Conservation (phyloP, 23 tunicate genomes). For the Trididemnum clinides region DNA sequence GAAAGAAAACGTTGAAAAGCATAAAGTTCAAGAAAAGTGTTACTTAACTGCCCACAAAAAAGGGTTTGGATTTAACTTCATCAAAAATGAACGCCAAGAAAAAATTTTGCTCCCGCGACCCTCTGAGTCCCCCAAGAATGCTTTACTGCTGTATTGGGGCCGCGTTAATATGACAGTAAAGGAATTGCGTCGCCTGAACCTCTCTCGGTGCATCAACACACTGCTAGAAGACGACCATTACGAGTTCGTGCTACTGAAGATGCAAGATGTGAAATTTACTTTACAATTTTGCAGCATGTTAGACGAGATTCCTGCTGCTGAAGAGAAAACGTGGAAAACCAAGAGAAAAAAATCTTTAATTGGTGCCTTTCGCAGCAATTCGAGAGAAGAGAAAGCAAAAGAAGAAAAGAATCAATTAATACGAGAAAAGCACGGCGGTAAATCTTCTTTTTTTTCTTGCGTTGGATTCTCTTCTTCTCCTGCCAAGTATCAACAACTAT, state of each 20-base stretch:
- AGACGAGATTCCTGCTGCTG: not conserved
- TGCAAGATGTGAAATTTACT: conserved; percentile 33
- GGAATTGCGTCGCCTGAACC: conserved; percentile 39
- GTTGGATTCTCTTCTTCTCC: not conserved
- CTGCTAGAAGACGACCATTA: not conserved
- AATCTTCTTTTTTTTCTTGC: conserved; percentile 30
- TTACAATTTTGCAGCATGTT: conserved; percentile 41
- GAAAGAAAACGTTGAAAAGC: not conserved
- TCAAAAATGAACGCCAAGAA: not conserved
- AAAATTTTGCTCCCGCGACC: not conserved
- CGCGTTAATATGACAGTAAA: conserved; percentile 20
- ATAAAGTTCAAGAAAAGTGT: not conserved
- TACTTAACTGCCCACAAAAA: not conserved
- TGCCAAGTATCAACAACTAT: not conserved
- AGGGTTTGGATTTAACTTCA: not conserved
- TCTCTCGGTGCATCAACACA: conserved; percentile 2
- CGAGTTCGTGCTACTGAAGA: conserved; percentile 50
- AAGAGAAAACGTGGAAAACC: not conserved
- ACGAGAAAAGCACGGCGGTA: not conserved
- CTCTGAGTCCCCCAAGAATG: conserved; percentile 64
- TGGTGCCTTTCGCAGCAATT: not conserved
- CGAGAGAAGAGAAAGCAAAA: not conserved
- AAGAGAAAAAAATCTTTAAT: not conserved
- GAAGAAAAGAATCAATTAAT: not conserved
- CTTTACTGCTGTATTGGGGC: conserved; percentile 59